Base-by-base conservation (phyloP, 1,140 invertebrate genomes). In the Pemphigus obesinymphae region DNA sequence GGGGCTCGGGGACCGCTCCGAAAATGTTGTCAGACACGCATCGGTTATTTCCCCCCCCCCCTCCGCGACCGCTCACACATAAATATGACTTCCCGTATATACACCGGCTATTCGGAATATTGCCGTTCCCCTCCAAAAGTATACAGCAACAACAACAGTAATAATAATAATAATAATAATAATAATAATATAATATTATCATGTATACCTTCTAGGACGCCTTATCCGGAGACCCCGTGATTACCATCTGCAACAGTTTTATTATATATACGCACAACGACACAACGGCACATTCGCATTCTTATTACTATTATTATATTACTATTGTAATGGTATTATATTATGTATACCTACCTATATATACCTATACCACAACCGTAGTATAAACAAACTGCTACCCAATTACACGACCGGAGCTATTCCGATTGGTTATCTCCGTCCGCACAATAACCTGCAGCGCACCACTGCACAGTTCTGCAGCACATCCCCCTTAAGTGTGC, bases 341-440 rank as follows among this genome's bases (percentile, higher is more conserved):
- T 45, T 11, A 13, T n/a, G n/a, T n/a, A n/a, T n/a, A n/a, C n/a
- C n/a, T n/a, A n/a, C n/a, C n/a, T n/a, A n/a, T n/a, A n/a, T n/a
- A n/a, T n/a, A n/a, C n/a, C n/a, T n/a, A n/a, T n/a, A n/a, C n/a
- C n/a, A n/a, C n/a, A n/a, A n/a, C 29, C 15, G 55, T 7, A 20
- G 50, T 58, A 45, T 11, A 80, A 80, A 80, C 76, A 80, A 80
- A 80, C 76, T n/a, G n/a, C n/a, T 43, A 80, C 76, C 76, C 76
- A 61, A 63, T 80, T 80, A 80, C 55, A 31, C 53, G 70, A 15
- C 23, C 26, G n/a, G 3, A 50, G 26, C 7, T 15, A 29, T 31
- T 48, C 26, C 68, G 68, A 72, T 72, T 72, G 68, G 68, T 72
- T 73, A 73, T 50, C 43, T 72, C 26, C 23, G 37, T 43, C 31